A percentile compares a stretch with the other conserved stretches of the same genome.
phyloP scores from a whole-genome alignment of 1,140 invertebrate species.

The Drosophila equinoxialis region DNA sequence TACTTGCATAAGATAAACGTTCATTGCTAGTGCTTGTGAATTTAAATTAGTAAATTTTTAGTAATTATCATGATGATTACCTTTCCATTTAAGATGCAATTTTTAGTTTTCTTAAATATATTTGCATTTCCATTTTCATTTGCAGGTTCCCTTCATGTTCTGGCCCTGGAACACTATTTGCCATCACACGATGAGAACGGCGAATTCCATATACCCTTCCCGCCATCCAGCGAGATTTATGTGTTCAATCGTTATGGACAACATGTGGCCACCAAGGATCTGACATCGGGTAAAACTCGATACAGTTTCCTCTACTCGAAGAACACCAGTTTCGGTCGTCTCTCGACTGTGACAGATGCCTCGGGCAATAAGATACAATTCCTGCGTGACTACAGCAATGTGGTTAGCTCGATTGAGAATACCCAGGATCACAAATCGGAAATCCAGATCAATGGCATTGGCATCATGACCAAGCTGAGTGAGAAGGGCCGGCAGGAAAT shows the following conservation, averaged over 20 bases:
- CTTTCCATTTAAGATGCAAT: too few species aligned
- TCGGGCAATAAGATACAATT: slow-evolving; percentile 97
- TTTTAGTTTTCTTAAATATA: too few species aligned
- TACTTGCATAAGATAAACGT: too few species aligned
- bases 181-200: slow-evolving; percentile 94
- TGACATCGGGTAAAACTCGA: slow-evolving; percentile 94
- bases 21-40: too few species aligned
- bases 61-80: too few species aligned
- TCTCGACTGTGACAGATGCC: slow-evolving; percentile 95
- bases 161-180: slow-evolving; percentile 94
- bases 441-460: slow-evolving; percentile 93
- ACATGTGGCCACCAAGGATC: slow-evolving; percentile 95
- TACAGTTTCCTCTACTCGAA: slow-evolving; percentile 98
- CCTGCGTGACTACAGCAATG: slow-evolving; percentile 93
- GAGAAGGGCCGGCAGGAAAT: slow-evolving; percentile 92
- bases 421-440: slow-evolving; percentile 96
- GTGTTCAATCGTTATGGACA: slow-evolving; percentile 97
- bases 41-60: too few species aligned
- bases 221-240: slow-evolving; percentile 95
- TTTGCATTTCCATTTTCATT: background rate
- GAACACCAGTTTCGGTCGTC: slow-evolving; percentile 97
- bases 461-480: slow-evolving; percentile 91
- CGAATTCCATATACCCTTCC: slow-evolving; percentile 96
- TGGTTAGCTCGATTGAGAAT: slow-evolving; percentile 96
- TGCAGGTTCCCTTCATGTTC: slow-evolving; percentile 90